Base-by-base conservation (phyloP, 2,113 vertebrate genomes). In the Illadopsis cleaveri region DNA sequence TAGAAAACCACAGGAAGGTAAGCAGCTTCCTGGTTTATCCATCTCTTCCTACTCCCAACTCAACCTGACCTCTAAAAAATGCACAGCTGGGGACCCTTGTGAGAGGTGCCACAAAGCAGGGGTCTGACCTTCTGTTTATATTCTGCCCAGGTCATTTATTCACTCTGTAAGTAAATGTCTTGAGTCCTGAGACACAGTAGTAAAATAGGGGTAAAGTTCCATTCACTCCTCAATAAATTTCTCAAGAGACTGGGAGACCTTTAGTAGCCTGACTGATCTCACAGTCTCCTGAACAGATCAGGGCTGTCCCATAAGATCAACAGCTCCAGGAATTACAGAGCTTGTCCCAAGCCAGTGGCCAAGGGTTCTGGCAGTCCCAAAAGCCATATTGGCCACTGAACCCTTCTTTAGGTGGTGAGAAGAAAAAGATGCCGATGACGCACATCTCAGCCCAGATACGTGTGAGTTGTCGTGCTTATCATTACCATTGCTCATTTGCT, bases 401-500 rank as follows among this genome's bases (percentile, higher is more conserved):
- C 57, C 23, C 76, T 72, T 60, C 77, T 56, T 56, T 25, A 58
- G 45, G 17, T 51, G 48, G 20, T 35, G n/a, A 70, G 70, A 86
- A 68, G 58, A 9, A n/a, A 65, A 91, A 80, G 73, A 65, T 42
- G 45, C n/a, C 1, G 2, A 28, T 5, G 14, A 78, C 2, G 22
- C 31, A 44, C 23, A 77, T 78, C 68, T 65, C 79, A 76, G 62
- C 57, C 56, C 50, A 68, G 50, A 86, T 42, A 72, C 2, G 13
- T 82, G 66, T 20, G 75, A 83, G 62, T 17, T 85, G 70, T 90
- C 1, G 2, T 78, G 47, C 91, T 96, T 88, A 82, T 68, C 93
- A 65, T 90, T 91, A 65, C 70, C 51, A 69, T 80, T 86, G 94
- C 72, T 96, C 90, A 82, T 92, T 94, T 94, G 93, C 94, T 95